These are phyloP conservation scores for Cherax destructor DNA, from an alignment of 1,140 invertebrate species.

Conservation along the genomic window DNA sequence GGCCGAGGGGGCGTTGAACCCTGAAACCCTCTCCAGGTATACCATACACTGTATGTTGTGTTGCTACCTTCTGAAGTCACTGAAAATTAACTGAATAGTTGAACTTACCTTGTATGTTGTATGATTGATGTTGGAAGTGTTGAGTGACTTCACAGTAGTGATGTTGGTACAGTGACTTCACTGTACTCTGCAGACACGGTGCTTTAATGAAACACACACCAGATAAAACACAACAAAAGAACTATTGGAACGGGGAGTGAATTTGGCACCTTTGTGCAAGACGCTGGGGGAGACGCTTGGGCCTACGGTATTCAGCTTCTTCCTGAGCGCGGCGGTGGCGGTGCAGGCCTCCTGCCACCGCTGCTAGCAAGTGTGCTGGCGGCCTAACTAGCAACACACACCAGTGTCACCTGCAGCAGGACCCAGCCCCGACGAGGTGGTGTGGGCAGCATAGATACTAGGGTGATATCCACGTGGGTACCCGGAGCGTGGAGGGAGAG, in stretches of 20 bases:
- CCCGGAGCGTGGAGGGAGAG: conserved; percentile 4
- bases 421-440: neutral
- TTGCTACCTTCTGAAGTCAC: too few relatives aligned
- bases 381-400: neutral
- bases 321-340: conserved; percentile 16
- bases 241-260: neutral
- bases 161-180: too few relatives aligned
- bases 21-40: too few relatives aligned
- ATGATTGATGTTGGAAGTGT: too few relatives aligned
- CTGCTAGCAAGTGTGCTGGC: neutral
- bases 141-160: too few relatives aligned
- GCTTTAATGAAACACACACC: too few relatives aligned
- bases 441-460: neutral
- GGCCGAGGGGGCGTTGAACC: too few relatives aligned
- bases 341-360: neutral
- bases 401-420: neutral
- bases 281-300: conserved; percentile 19
- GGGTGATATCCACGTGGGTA: conserved; percentile 28
- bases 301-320: conserved; percentile 34
- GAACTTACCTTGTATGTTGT: too few relatives aligned
- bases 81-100: too few relatives aligned
- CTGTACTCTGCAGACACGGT: too few relatives aligned
- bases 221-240: neutral
- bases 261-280: neutral
- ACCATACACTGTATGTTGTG: too few relatives aligned